A percentile compares a stretch with the other conserved stretches of the same genome.
Evolutionary conservation across 2,888 invertebrate species (phyloP).

Genomic region (Lepidocyrtinus sp.): DNA sequence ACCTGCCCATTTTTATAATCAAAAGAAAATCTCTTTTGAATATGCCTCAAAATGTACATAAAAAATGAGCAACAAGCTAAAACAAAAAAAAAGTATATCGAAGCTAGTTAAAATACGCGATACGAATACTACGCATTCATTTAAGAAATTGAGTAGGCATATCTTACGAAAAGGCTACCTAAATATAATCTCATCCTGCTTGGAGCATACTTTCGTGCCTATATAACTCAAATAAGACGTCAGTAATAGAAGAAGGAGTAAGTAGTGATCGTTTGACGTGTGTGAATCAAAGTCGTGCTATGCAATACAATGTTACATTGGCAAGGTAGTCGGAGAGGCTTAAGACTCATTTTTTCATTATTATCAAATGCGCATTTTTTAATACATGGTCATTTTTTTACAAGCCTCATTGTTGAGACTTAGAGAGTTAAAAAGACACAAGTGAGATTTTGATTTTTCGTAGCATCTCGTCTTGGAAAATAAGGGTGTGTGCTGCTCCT

Average conservation of each 20-base stretch:
- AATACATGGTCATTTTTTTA: neutral
- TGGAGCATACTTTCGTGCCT: neutral
- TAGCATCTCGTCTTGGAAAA: too few relatives aligned
- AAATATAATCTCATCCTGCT: neutral
- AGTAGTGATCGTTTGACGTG: neutral
- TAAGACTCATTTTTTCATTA: neutral
- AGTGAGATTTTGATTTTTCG: neutral
- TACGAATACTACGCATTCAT: neutral
- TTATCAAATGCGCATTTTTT: neutral
- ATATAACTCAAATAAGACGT: too few relatives aligned
- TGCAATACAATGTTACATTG: too few relatives aligned
- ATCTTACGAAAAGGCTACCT: neutral
- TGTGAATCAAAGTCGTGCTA: neutral
- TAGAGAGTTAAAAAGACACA: neutral
- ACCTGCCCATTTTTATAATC: neutral
- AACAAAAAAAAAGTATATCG: neutral
- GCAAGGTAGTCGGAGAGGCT: neutral
- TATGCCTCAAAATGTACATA: too few relatives aligned
- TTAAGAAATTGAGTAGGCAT: neutral
- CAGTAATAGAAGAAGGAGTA: too few relatives aligned
- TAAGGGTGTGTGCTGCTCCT: too few relatives aligned
- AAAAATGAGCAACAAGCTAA: neutral
- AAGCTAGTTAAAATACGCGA: neutral
- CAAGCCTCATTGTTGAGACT: neutral
- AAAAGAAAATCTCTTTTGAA: too few relatives aligned